Base-by-base conservation (phyloP, 2,888 invertebrate species). In the Argyra leucocephala region DNA sequence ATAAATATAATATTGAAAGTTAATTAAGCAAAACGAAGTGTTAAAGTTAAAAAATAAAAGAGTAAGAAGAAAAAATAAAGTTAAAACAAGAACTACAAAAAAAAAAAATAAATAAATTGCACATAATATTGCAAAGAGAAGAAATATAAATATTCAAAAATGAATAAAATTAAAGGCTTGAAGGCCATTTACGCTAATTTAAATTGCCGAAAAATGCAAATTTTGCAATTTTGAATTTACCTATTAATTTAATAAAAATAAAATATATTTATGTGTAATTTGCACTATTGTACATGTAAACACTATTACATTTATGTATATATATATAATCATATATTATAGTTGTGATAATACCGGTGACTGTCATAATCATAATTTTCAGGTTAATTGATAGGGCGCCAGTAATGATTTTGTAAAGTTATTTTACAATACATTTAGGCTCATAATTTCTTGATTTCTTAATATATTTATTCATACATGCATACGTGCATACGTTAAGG, bases 361-460 rank as follows among this genome's bases (percentile, higher is more conserved):
- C n/a, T 48, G 48, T 48, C 48, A 48, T 48, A 48, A 48, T 48
- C 48, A 48, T 48, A 48, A 48, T 48, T 48, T 48, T 48, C 12
- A 48, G 48, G 48, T 48, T 48, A 48, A 48, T 48, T 48, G 15
- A 48, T 48, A 48, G 48, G 48, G 48, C 48, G 48, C 48, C 48
- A 48, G 48, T 48, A 48, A 9, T 48, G 48, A 2, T 48, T 48
- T 18, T 48, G 18, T 48, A 18, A 48, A 12, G 9, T 15, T 48
- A 18, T 48, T 48, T 48, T 18, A 48, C 48, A 18, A 48, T 18
- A 48, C 31, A 12, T 31, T 31, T 10, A n/a, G n/a, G n/a, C n/a
- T n/a, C n/a, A n/a, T n/a, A n/a, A n/a, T n/a, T 31, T 10, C 31
- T 31, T 31, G 31, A 31, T 31, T 31, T 31, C 31, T n/a, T n/a